These are phyloP conservation scores for Cephus spinipes DNA, from an alignment of 2,888 invertebrate genomes.

Conservation along the genomic window DNA sequence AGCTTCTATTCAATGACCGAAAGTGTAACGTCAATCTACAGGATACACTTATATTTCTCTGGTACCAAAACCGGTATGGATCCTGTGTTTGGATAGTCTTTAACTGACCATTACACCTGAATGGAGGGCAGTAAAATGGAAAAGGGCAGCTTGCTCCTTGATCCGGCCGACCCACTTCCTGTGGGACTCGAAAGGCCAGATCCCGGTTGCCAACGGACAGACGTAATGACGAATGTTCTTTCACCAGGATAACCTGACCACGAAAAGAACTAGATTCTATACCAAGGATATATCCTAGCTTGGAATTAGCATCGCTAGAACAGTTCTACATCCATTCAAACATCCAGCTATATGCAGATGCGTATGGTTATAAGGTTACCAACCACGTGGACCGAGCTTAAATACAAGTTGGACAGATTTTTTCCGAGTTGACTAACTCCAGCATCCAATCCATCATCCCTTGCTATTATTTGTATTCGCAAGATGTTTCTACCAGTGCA, in stretches of 20 bases:
- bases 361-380: not conserved
- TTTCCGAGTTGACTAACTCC: not conserved
- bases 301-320: not conserved
- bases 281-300: not conserved
- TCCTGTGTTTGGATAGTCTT: conserved; percentile 59
- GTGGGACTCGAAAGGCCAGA: conserved; percentile 52
- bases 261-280: not conserved
- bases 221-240: conserved; percentile 59
- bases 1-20: not conserved
- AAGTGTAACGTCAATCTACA: not conserved
- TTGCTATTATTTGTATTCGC: conserved; percentile 14
- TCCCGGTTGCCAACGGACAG: conserved; percentile 50
- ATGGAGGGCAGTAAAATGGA: conserved; percentile 54
- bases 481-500: conserved; percentile 18
- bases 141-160: conserved; percentile 59
- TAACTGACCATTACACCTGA: conserved; percentile 66
- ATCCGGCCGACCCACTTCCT: conserved; percentile 65
- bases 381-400: not conserved
- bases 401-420: not conserved
- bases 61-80: conserved; percentile 40
- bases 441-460: conserved; percentile 17
- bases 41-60: not conserved
- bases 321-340: not conserved
- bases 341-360: not conserved
- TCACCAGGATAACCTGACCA: conserved; percentile 18